phyloP scores from a whole-genome alignment of 1,140 invertebrate genomes.

The Sarcophaga peregrina region DNA sequence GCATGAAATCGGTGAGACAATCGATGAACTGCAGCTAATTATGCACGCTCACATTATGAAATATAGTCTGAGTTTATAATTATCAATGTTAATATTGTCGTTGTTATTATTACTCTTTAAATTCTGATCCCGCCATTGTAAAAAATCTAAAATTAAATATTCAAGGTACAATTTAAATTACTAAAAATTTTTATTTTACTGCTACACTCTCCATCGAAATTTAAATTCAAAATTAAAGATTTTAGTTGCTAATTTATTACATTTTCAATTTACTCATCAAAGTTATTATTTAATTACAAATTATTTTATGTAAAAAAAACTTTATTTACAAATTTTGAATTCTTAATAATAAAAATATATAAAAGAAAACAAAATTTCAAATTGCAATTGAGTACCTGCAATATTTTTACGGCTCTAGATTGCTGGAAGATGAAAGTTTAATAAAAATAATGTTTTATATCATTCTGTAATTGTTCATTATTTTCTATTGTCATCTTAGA shows the following conservation, averaged over 20 bases:
- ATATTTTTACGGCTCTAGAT: background rate
- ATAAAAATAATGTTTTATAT: too few species aligned
- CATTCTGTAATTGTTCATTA: background rate
- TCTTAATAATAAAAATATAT: background rate
- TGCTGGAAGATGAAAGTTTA: background rate
- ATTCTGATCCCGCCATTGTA: background rate
- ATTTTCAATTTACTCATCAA: background rate
- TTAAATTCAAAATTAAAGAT: too few species aligned
- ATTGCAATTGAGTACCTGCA: background rate
- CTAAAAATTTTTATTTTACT: background rate
- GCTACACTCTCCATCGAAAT: too few species aligned
- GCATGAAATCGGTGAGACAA: conserved; percentile 66
- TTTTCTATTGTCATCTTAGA: background rate
- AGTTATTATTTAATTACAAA: too few species aligned
- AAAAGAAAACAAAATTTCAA: background rate
- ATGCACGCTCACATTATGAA: conserved; percentile 65
- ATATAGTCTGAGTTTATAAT: conserved; percentile 64
- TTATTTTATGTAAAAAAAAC: too few species aligned
- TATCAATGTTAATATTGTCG: conserved; percentile 24
- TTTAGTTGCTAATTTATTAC: background rate
- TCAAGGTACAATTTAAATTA: conserved; percentile 21
- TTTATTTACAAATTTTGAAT: background rate
- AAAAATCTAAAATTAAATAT: background rate
- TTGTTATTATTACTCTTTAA: conserved; percentile 18
- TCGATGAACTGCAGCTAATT: conserved; percentile 65